Base-by-base conservation (phyloP, 1,140 invertebrate species). In the Scylla paramamosain region DNA sequence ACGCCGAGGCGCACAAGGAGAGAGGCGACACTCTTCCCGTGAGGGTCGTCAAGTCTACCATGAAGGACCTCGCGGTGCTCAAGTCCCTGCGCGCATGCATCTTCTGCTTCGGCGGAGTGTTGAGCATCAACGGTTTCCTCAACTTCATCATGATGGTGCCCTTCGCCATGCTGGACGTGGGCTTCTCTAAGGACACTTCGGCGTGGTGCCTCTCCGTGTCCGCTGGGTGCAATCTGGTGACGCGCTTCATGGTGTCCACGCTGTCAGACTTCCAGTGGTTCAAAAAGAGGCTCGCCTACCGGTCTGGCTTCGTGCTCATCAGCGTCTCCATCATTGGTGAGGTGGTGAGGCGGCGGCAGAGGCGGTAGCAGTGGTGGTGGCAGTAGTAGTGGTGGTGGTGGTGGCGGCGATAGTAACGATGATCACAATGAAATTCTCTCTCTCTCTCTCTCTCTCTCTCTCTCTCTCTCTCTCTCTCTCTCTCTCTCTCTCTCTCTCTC, bases 141-240 rank as follows among this genome's bases (percentile, higher is more conserved):
- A 95, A 95, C 88, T 94, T 95, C 46, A 14, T 91, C 14, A 84
- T 87, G 48, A 83, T 93, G 77, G 88, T 95, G 16, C 93, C 93
- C 25, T 95, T 95, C 46, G 87, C 92, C n/a, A 94, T 95, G 92
- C 46, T 83, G 32, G 46, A 14, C 6, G 88, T 87, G 0, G 92
- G 88, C 7, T 52, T 86, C 46, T 59, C 77, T 16, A 91, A 90
- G 20, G 67, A 92, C 29, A 31, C 82, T 8, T n/a, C 93, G 25
- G 39, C 95, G n/a, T 93, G 52, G 87, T 95, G 95, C 28, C 6
- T 93, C 6, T 93, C 95, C 3, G 39, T 77, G 25, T 90, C 95
- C 4, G 92, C 87, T 8, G 28, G 84, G 8, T 93, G 95, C 31
- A 95, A 94, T 31, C 39, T 93, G 20, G n/a, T 95, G 29, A 29